Percentiles rank a stretch among this genome's conserved stretches.
Evolutionary conservation across 23 tunicate species (phyloP).

Genomic region (Trididemnum clinides): DNA sequence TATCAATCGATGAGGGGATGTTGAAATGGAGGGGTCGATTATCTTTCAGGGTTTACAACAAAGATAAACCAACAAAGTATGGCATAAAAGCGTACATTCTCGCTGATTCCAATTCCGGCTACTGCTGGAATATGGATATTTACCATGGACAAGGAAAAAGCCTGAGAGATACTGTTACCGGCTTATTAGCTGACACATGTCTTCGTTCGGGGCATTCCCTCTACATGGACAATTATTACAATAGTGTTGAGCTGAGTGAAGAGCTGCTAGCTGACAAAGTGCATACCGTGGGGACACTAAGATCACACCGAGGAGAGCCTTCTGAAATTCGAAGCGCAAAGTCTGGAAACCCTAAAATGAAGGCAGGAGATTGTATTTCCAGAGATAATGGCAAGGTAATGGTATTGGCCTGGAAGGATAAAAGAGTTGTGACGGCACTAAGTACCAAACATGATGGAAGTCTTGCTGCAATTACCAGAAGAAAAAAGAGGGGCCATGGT

Average conservation of each 20-base stretch:
- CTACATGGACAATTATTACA: constrained; percentile 40
- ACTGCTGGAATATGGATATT: constrained; percentile 49
- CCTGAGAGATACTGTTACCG: constrained; percentile 29
- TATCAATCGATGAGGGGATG: constrained; percentile 48
- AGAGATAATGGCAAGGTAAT: too few species aligned
- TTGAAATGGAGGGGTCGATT: constrained; percentile 34
- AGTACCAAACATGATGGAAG: constrained; percentile 30
- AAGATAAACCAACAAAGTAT: constrained; percentile 46
- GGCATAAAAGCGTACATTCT: constrained; percentile 36
- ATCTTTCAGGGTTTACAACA: constrained; percentile 39
- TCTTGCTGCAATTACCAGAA: background rate
- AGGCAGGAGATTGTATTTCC: background rate
- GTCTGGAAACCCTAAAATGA: background rate
- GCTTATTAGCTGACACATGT: constrained; percentile 31
- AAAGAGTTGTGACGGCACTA: constrained; percentile 25
- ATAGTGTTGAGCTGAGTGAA: constrained; percentile 34
- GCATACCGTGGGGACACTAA: constrained; percentile 26
- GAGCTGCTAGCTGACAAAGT: constrained; percentile 4
- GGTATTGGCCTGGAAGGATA: constrained; percentile 32
- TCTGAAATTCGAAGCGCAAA: background rate
- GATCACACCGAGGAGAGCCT: constrained; percentile 40
- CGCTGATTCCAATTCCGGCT: constrained; percentile 31
- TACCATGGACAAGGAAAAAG: constrained; percentile 12
- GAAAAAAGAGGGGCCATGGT: background rate
- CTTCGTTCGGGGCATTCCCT: constrained; percentile 7